phyloP scores from a whole-genome alignment of 2,797 vertebrate genomes.

The Cryptoblepharus egeriae region DNA sequence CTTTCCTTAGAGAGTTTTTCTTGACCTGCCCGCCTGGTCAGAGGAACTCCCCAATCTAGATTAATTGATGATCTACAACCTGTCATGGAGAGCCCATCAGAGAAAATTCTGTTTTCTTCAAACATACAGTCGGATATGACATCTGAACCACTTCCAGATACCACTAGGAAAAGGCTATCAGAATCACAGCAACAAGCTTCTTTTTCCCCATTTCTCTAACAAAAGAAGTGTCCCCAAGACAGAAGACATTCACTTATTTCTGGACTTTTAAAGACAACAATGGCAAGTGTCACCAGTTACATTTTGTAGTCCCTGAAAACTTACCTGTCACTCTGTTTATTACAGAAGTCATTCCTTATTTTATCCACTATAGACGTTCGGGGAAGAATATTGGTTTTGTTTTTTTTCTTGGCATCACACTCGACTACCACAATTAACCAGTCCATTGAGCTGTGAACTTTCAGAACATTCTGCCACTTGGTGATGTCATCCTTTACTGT shows the following conservation, averaged over 20 bases:
- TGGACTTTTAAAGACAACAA: neutral
- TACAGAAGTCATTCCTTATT: constrained; percentile 98
- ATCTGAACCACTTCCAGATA: neutral
- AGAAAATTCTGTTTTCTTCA: neutral
- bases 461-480: constrained; percentile 93
- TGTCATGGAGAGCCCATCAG: too few relatives aligned
- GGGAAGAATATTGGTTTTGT: constrained; percentile 98
- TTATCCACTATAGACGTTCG: constrained; percentile 97
- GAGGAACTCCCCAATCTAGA: too few relatives aligned
- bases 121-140: neutral
- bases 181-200: constrained; percentile 17
- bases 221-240: neutral
- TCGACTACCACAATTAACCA: constrained; percentile 98
- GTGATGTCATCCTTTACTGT: constrained; percentile 95
- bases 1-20: too few relatives aligned
- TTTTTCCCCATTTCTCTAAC: constrained; percentile 2
- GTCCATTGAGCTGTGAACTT: constrained; percentile 86
- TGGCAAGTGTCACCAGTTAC: neutral
- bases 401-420: constrained; percentile 96
- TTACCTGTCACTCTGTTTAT: constrained; percentile 98
- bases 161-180: neutral
- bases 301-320: constrained; percentile 29
- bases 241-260: neutral
- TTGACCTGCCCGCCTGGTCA: too few relatives aligned
- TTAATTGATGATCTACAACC: too few relatives aligned